Evolutionary conservation across 2,888 invertebrate species (phyloP).

Genomic region (Hypena proboscidalis): DNA sequence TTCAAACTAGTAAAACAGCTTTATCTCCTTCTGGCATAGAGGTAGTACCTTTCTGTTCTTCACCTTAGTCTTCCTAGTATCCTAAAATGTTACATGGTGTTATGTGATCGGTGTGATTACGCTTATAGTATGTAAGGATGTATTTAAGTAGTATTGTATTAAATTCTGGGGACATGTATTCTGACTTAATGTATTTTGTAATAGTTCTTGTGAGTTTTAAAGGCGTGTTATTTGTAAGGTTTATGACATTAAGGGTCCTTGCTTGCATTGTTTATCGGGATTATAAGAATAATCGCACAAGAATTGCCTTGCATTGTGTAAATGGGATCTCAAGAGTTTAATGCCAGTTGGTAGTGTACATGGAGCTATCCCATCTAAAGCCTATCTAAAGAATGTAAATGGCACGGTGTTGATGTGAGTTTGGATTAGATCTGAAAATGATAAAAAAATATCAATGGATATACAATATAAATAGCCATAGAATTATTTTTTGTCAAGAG

Average conservation of each 20-base stretch:
- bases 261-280: too few relatives aligned
- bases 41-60: constrained; percentile 33
- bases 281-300: too few relatives aligned
- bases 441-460: too few relatives aligned
- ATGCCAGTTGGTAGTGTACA: too few relatives aligned
- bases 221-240: constrained; percentile 2
- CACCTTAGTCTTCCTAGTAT: constrained; percentile 61
- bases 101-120: constrained; percentile 80
- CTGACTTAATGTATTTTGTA: constrained; percentile 14
- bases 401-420: too few relatives aligned
- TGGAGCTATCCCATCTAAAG: too few relatives aligned
- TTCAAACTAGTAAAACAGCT: constrained; percentile 9
- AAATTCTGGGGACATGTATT: constrained; percentile 18
- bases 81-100: constrained; percentile 66
- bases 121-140: constrained; percentile 72
- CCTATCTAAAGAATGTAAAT: too few relatives aligned
- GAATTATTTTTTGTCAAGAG: too few relatives aligned
- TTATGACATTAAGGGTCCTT: background rate
- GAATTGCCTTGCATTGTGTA: too few relatives aligned
- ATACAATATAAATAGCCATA: too few relatives aligned
- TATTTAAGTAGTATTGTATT: constrained; percentile 51
- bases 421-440: too few relatives aligned
- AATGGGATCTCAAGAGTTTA: too few relatives aligned
- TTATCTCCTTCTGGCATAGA: constrained; percentile 10
- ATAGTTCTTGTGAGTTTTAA: constrained; percentile 10